Conservation (phyloP, 2,113 vertebrate genomes). For the Malaclemys terrapin region DNA sequence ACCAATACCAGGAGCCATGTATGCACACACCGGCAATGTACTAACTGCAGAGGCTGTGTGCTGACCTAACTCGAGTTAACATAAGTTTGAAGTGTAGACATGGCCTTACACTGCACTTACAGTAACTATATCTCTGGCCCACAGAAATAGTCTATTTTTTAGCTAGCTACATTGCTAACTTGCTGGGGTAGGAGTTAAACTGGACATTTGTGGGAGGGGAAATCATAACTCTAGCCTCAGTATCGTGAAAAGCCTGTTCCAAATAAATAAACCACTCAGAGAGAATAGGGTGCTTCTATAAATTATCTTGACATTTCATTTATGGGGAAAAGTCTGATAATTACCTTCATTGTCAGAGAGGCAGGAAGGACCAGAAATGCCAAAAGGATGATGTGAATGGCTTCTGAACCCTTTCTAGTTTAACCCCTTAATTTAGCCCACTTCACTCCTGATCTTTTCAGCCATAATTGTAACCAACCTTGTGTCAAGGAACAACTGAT, state of each 20-base stretch:
- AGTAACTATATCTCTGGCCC: background rate
- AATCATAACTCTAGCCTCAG: conserved; percentile 49
- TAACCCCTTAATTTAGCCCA: background rate
- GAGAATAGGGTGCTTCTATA: conserved; percentile 55
- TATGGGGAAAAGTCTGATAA: conserved; percentile 61
- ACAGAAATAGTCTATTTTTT: conserved; percentile 45
- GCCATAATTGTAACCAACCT: background rate
- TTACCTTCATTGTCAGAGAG: conserved; percentile 43
- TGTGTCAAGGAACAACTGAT: background rate
- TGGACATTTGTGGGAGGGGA: conserved; percentile 34
- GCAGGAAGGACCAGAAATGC: conserved; percentile 33
- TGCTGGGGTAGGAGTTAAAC: conserved; percentile 11
- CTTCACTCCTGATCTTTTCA: background rate
- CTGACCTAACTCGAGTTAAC: background rate
- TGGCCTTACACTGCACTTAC: background rate
- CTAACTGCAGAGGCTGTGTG: background rate
- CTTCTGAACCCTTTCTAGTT: background rate
- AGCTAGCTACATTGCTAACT: conserved; percentile 35
- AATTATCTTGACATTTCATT: conserved; percentile 69
- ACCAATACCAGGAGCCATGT: background rate
- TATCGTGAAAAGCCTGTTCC: conserved; percentile 29
- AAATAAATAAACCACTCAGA: conserved; percentile 40
- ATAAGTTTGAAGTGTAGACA: background rate
- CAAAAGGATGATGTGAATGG: conserved; percentile 24
- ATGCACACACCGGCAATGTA: background rate